Conservation (phyloP, 2,888 invertebrate genomes). For the Laothoe populi region DNA sequence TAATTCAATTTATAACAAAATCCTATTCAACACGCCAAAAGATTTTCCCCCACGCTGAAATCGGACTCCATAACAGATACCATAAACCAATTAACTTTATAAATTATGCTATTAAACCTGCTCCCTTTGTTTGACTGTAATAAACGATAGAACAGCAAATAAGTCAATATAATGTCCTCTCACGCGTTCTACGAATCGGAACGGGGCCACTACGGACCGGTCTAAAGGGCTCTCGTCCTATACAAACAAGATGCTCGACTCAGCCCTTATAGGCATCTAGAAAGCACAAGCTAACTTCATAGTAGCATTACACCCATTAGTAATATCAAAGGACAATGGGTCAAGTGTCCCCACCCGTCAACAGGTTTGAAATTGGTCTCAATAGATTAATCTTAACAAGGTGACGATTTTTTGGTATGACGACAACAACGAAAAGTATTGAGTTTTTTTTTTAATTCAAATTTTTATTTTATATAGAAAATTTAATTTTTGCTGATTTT, state of each 20-base stretch:
- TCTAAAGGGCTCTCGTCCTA: conserved; percentile 43
- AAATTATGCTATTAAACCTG: conserved; percentile 11
- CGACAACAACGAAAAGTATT: no score
- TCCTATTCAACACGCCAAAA: not conserved
- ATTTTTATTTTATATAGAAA: no score
- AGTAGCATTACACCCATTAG: not conserved
- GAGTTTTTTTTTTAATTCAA: no score
- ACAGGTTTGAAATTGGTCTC: no score
- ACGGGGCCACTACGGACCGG: conserved; percentile 61
- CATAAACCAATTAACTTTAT: conserved; percentile 20
- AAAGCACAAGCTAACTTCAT: conserved; percentile 4
- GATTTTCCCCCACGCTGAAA: not conserved
- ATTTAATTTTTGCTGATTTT: no score
- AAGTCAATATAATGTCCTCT: conserved; percentile 25
- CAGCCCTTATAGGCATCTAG: conserved; percentile 16
- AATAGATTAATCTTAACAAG: no score
- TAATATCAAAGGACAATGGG: not conserved
- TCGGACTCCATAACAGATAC: not conserved
- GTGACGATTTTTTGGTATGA: no score
- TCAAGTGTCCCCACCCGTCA: no score
- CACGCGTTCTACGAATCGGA: conserved; percentile 50
- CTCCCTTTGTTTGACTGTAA: conserved; percentile 20
- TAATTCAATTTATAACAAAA: not conserved
- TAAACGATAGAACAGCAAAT: conserved; percentile 21
- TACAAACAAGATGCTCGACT: conserved; percentile 27